phyloP scores from a whole-genome alignment of 2,888 invertebrate species.

The Drosophila cracens region DNA sequence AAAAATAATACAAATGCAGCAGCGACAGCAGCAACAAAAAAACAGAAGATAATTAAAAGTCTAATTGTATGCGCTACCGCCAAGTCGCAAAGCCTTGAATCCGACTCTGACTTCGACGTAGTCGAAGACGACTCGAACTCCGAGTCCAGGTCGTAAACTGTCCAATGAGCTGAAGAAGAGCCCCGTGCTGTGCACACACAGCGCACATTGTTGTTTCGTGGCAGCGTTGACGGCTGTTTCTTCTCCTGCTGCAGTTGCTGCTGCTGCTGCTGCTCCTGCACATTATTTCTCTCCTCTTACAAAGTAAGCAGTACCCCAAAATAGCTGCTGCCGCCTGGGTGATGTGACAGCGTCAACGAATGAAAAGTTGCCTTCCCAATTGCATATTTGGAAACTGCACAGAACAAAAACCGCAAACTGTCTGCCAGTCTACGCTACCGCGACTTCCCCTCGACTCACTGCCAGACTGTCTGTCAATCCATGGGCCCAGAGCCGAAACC shows the following conservation, averaged over 20 bases:
- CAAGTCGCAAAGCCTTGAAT: conserved; percentile 32
- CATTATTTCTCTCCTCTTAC: conserved; percentile 16
- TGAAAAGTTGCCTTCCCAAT: conserved; percentile 28
- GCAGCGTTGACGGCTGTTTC: background rate
- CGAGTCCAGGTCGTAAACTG: conserved; percentile 61
- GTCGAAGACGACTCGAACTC: conserved; percentile 2
- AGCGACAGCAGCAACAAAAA: conserved; percentile 24
- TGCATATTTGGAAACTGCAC: conserved; percentile 51
- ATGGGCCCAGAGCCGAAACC: conserved; percentile 44
- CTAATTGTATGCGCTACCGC: conserved; percentile 75
- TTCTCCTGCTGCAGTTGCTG: background rate
- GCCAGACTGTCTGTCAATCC: conserved; percentile 45
- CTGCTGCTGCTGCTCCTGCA: conserved; percentile 14
- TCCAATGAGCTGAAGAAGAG: conserved; percentile 29
- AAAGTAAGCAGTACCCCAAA: conserved; percentile 44
- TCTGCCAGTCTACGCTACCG: conserved; percentile 10
- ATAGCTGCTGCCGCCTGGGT: conserved; percentile 36
- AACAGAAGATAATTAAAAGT: conserved; percentile 73
- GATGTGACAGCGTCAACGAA: conserved; percentile 26
- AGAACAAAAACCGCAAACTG: conserved; percentile 54
- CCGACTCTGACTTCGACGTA: conserved; percentile 6
- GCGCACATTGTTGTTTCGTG: conserved; percentile 20
- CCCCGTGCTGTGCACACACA: conserved; percentile 43
- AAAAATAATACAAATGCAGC: conserved; percentile 3
- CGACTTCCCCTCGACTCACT: background rate